Percentiles rank a stretch among this genome's conserved stretches.
Evolutionary conservation across 1,140 invertebrate species (phyloP).

Genomic region (Sycophaga agraensis): DNA sequence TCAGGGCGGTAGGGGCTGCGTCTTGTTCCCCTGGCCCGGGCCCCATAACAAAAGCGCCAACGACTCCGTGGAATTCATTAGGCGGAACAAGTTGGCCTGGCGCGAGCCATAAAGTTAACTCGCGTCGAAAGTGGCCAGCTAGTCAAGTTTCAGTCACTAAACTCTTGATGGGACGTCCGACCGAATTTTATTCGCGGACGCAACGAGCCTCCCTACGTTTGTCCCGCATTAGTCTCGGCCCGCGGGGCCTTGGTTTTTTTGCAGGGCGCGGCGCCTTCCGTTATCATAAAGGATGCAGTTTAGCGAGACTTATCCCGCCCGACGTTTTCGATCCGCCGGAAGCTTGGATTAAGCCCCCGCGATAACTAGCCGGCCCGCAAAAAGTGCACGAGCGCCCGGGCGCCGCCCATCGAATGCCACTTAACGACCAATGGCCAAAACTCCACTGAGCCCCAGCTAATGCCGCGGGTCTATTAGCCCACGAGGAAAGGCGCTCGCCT

Average conservation of each 20-base stretch:
- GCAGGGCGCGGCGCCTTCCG: neutral
- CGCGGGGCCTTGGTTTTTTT: too few relatives aligned
- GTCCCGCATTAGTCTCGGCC: too few relatives aligned
- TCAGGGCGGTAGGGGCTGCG: too few relatives aligned
- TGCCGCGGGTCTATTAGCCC: too few relatives aligned
- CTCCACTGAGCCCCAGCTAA: too few relatives aligned
- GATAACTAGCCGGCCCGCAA: constrained; percentile 17
- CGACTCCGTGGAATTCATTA: constrained; percentile 21
- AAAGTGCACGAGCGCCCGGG: too few relatives aligned
- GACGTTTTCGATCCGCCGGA: neutral
- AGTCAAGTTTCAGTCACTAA: constrained; percentile 24
- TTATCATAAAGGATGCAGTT: constrained; percentile 7
- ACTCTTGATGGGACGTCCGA: neutral
- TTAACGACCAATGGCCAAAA: too few relatives aligned
- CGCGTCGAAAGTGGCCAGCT: constrained; percentile 9
- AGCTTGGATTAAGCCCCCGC: constrained; percentile 1
- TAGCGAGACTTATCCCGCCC: neutral
- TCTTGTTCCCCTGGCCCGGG: neutral
- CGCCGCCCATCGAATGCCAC: too few relatives aligned
- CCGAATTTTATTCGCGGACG: neutral
- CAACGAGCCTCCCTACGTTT: neutral
- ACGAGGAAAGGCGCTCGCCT: too few relatives aligned
- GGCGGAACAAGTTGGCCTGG: constrained; percentile 7
- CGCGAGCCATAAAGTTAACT: constrained; percentile 22
- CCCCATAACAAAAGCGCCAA: constrained; percentile 6